These are phyloP conservation scores for Calosoma granatense DNA, from an alignment of 1,140 invertebrate species.

Conservation along the genomic window DNA sequence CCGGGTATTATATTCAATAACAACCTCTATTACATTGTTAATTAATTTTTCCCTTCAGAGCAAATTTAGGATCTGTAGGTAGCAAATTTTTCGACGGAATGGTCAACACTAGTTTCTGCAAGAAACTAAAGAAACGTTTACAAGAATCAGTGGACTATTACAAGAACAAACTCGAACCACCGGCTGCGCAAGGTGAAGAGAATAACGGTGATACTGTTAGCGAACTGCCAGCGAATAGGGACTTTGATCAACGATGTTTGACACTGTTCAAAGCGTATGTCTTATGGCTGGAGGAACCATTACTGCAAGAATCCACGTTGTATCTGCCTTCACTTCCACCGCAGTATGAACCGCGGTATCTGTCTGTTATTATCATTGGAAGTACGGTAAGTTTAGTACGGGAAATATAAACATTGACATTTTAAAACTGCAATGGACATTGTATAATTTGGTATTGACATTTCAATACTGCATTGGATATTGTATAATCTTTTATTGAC, in stretches of 20 bases:
- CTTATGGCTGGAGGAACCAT: constrained; percentile 70
- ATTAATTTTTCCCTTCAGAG: constrained; percentile 7
- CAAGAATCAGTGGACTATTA: constrained; percentile 55
- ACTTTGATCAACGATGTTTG: constrained; percentile 28
- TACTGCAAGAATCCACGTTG: constrained; percentile 55
- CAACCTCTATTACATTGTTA: constrained; percentile 10
- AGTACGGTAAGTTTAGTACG: constrained; percentile 30
- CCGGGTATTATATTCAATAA: constrained; percentile 33
- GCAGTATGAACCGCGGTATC: constrained; percentile 52
- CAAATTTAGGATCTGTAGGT: constrained; percentile 51
- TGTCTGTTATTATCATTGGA: constrained; percentile 34
- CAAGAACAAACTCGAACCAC: constrained; percentile 25
- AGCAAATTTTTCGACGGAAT: constrained; percentile 68
- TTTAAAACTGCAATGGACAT: too few relatives aligned
- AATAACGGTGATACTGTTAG: constrained; percentile 23
- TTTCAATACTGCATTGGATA: too few relatives aligned
- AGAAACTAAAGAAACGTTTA: constrained; percentile 61
- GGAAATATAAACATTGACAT: constrained; percentile 5
- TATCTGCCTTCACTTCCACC: constrained; percentile 63
- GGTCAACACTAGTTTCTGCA: constrained; percentile 56
- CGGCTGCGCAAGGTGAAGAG: constrained; percentile 21
- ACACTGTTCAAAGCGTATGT: constrained; percentile 54
- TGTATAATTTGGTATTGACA: too few relatives aligned
- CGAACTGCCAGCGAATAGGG: constrained; percentile 24
- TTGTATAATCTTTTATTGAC: too few relatives aligned